Percentiles rank a stretch among this genome's conserved stretches.
Evolutionary conservation across 2,888 invertebrate genomes (phyloP).

Genomic region (Phanerotoma sp.): DNA sequence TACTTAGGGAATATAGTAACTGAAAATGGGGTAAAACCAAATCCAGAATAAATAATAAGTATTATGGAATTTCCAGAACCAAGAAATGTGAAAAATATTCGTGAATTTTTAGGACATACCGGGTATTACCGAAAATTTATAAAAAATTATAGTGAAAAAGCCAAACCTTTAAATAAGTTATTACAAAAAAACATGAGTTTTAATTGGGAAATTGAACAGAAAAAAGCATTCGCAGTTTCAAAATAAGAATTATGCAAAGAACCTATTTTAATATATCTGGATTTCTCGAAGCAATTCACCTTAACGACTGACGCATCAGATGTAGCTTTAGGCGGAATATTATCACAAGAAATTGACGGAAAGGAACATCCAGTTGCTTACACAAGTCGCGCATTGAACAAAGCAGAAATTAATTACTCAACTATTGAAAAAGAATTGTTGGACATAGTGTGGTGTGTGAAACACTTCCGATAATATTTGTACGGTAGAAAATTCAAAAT

Average conservation of each 20-base stretch:
- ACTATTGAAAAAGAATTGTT: conserved; percentile 26
- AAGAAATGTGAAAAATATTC: conserved; percentile 31
- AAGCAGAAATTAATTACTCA: conserved; percentile 21
- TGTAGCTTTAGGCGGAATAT: neutral
- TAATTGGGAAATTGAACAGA: neutral
- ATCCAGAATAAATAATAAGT: conserved; percentile 30
- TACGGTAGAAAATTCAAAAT: conserved; percentile 28
- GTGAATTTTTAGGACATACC: conserved; percentile 33
- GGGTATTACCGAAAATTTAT: conserved; percentile 37
- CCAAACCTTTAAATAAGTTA: conserved; percentile 9
- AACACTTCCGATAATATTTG: conserved; percentile 27
- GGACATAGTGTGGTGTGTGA: conserved; percentile 20
- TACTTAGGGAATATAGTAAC: conserved; percentile 35
- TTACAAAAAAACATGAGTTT: neutral
- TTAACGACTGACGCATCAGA: conserved; percentile 7
- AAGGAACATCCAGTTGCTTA: conserved; percentile 46
- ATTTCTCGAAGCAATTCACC: no score
- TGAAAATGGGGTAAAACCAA: conserved; percentile 30
- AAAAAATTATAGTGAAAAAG: conserved; percentile 27
- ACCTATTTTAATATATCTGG: conserved; percentile 2
- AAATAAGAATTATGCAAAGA: conserved; percentile 8
- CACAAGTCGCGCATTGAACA: conserved; percentile 38
- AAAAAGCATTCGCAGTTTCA: conserved; percentile 49
- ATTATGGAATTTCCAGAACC: conserved; percentile 32
- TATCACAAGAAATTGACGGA: neutral